Conservation (phyloP, 2,797 vertebrate genomes). For the Crocodylus rhombifer region DNA sequence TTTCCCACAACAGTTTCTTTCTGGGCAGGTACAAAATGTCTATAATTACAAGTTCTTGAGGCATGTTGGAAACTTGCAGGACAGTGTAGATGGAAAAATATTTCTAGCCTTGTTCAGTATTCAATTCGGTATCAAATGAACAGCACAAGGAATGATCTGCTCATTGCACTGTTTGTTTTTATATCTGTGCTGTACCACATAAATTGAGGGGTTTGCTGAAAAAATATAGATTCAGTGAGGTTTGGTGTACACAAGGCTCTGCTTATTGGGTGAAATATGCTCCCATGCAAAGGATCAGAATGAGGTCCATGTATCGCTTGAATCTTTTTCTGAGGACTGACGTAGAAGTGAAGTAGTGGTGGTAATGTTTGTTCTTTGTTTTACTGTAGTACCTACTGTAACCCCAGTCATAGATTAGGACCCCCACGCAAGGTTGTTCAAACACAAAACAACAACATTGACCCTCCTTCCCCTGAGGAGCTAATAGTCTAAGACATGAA, state of each 20-base stretch:
- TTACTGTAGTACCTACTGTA: rapidly evolving
- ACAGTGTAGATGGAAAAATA: background rate
- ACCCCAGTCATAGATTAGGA: background rate
- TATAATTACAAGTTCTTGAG: background rate
- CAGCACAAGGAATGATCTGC: background rate
- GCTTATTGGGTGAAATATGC: background rate
- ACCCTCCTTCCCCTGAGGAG: rapidly evolving
- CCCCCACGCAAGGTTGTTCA: rapidly evolving
- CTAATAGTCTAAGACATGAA: background rate
- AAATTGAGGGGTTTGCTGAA: rapidly evolving
- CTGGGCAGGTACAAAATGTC: background rate
- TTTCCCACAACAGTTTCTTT: background rate
- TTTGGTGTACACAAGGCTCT: background rate
- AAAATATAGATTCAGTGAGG: rapidly evolving
- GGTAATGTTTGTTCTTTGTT: background rate
- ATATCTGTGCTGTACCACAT: background rate
- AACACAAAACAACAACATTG: rapidly evolving
- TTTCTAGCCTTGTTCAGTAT: background rate
- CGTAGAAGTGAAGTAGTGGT: background rate
- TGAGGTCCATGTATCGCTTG: background rate
- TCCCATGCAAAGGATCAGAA: background rate
- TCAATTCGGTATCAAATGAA: background rate
- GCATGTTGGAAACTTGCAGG: rapidly evolving
- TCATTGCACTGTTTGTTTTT: background rate
- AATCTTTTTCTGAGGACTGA: rapidly evolving